Base-by-base conservation (phyloP, 2,888 invertebrate species). In the Lathronympha strigana region DNA sequence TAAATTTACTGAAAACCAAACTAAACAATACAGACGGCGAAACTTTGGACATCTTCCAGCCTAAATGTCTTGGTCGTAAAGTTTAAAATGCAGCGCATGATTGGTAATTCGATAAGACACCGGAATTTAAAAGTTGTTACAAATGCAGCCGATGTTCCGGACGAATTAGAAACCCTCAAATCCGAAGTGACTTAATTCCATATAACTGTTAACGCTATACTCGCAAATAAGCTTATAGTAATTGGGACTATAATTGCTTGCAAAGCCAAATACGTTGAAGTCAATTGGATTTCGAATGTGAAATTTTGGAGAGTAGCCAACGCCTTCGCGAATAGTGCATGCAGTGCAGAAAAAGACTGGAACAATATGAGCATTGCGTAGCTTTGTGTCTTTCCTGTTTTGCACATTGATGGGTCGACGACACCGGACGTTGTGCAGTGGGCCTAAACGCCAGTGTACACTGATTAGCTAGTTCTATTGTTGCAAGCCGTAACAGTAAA, bases 291-390 rank as follows among this genome's bases (percentile, higher is more conserved):
- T 33, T n/a, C 19, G 33, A 19, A 21, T 23, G 21, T 33, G 21
- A 1, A 23, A 21, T 36, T 53, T 84, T 89, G 89, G 89, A 86
- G 73, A 62, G 60, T 21, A 80, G 89, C 89, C 90, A 89, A 83
- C 71, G 76, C 75, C 77, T 81, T 81, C 79, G 82, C 77, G 80
- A 81, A 79, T 79, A 75, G 73, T 79, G 74, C 79, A 77, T 73
- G 19, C 13, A 70, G 57, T 50, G 25, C 11, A 23, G 25, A 43
- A 31, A 57, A 57, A 31, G 43, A 19, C 28, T 6, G 11, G 19
- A 17, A 31, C 57, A 45, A 43, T 45, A 43, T 31, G 57, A 31
- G 31, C 28, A 43, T 31, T 28, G 31, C 21, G 19, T 9, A 45
- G 28, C 0, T 40, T 45, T 45, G 43, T 38, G 13, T 13, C 40